Evolutionary conservation across 64 coral and sea anemone species (phyloP), one percentile per base, ranked within the genome.

Genomic region (Astreopora myriophthalma): DNA sequence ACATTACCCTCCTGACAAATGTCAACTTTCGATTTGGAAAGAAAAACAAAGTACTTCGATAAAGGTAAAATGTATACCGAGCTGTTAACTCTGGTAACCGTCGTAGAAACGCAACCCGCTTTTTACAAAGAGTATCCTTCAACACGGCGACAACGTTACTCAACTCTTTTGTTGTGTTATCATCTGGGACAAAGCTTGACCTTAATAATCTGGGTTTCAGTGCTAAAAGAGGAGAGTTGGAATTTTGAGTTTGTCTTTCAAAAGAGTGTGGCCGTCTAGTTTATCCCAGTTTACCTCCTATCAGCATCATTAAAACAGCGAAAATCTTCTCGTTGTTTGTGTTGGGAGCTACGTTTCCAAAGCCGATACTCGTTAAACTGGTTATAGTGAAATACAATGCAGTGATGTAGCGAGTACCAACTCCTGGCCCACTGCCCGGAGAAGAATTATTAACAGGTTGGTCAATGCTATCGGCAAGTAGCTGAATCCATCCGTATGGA

Each of bases 331-430:
- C 96, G 3, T 32, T 62, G 76, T 95, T 86, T 29, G 96, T 98
- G 72, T 98, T 95, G 13, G 96, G 93, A 26, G 96, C 79, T 24
- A 98, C 88, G 38, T 98, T 98, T 6, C 96, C 96, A 74, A 98
- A 98, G 0, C 96, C 96, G 30, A 98, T 92, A 86, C 96, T 98
- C 8, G 96, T 98, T 57, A 98, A 69, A 60, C 96, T 98, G 23
- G 91, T 98, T 26, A 98, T 73, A 0, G 93, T 93, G 67, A 98
- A 98, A 39, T 98, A 98, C 68, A 98, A 44, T 7, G 96, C 87
- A 8, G 96, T 93, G 17, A 99, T 48, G 76, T 99, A 99, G 10
- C 94, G 83, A 1, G 90, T 83, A 23, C 60, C 83, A 38, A 62
- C 22, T 1, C 85, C 55, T 11, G 88, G 94, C 20, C 72, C 86